phyloP scores from a whole-genome alignment of 2,888 invertebrate species.

The Frankliniella fusca region DNA sequence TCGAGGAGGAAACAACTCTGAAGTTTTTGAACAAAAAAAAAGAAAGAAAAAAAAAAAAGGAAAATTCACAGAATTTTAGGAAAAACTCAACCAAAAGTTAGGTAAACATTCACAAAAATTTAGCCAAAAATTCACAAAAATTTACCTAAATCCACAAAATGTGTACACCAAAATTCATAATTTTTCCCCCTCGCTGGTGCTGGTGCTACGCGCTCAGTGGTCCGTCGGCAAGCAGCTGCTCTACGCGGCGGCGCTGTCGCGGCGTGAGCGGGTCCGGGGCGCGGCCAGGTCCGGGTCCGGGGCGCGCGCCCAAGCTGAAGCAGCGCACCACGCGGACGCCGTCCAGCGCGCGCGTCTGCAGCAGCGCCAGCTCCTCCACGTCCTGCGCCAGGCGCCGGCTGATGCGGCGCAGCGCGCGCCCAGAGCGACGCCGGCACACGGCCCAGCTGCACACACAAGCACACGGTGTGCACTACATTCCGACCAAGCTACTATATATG shows the following conservation, averaged over 20 bases:
- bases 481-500: too few relatives aligned
- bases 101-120: too few relatives aligned
- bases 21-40: too few relatives aligned
- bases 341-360: conserved; percentile 30
- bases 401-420: background rate
- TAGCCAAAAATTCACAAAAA: too few relatives aligned
- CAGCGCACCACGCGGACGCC: conserved; percentile 29
- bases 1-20: too few relatives aligned
- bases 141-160: too few relatives aligned
- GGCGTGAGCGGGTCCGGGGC: background rate
- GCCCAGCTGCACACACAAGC: background rate
- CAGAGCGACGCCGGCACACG: background rate
- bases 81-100: too few relatives aligned
- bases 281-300: background rate
- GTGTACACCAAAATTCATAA: too few relatives aligned
- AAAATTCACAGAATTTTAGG: too few relatives aligned
- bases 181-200: too few relatives aligned
- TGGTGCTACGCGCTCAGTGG: too few relatives aligned
- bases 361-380: conserved; percentile 25
- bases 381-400: conserved; percentile 17
- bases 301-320: conserved; percentile 1
- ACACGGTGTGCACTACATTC: background rate
- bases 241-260: background rate
- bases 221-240: background rate
- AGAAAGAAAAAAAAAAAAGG: too few relatives aligned